phyloP scores from a whole-genome alignment of 1,140 invertebrate genomes.

The Drosophila nasuta region DNA sequence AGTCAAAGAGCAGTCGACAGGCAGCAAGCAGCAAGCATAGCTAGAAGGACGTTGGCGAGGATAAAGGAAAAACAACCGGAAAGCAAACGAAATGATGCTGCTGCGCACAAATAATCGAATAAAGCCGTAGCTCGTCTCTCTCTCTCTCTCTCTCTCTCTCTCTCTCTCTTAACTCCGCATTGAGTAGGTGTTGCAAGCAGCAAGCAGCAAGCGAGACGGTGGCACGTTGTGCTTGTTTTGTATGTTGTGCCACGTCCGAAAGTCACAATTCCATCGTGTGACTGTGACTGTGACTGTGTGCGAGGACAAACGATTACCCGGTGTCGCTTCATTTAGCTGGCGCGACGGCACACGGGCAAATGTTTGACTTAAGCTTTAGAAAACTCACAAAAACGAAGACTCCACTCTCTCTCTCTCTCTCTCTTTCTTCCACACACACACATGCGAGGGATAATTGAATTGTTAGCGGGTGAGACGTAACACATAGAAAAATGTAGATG shows the following conservation, averaged over 20 bases:
- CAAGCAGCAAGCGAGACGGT: no score
- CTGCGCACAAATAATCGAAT: conserved; percentile 78
- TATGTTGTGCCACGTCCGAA: neutral
- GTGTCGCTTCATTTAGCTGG: conserved; percentile 70
- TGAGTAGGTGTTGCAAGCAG: neutral
- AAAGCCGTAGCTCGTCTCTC: conserved; percentile 34
- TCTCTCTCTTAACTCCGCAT: neutral
- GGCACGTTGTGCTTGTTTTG: no score
- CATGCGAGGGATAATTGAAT: conserved; percentile 41
- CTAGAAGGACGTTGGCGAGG: conserved; percentile 12
- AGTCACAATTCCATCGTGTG: conserved; percentile 6
- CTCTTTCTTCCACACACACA: neutral
- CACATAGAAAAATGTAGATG: no score
- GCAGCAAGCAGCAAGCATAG: neutral
- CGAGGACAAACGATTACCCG: conserved; percentile 57
- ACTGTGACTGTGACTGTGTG: neutral
- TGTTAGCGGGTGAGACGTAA: neutral
- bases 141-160: neutral
- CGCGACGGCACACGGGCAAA: conserved; percentile 42
- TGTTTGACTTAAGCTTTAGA: conserved; percentile 59
- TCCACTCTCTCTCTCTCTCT: no score
- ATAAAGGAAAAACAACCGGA: conserved; percentile 66
- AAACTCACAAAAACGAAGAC: conserved; percentile 12
- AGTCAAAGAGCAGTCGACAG: conserved; percentile 61
- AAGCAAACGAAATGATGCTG: conserved; percentile 74